Percentiles rank a stretch among this genome's conserved stretches.
Conservation (phyloP, 1,140 invertebrate species). For the Brachionus manjavacas region DNA sequence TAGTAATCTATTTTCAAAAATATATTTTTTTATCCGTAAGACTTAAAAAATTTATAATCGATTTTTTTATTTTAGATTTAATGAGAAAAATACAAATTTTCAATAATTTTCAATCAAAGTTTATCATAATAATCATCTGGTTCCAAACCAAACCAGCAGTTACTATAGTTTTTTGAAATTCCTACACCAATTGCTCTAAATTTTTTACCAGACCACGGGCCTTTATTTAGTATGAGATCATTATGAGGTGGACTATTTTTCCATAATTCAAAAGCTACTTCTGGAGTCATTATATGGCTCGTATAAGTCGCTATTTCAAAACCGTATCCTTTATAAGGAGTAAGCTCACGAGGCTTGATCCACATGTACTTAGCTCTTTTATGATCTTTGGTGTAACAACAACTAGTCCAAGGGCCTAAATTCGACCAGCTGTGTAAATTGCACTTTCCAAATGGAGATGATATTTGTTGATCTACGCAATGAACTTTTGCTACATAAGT, state of each 20-base stretch:
- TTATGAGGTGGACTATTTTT: slow-evolving; percentile 13
- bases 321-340: slow-evolving; percentile 17
- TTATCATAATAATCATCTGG: background rate
- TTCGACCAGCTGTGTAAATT: slow-evolving; percentile 26
- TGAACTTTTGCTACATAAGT: slow-evolving; percentile 3
- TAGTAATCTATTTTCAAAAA: too few species aligned
- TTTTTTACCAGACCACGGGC: background rate
- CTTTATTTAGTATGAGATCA: slow-evolving; percentile 25
- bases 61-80: background rate
- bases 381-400: slow-evolving; percentile 31
- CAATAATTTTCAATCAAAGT: too few species aligned
- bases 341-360: slow-evolving; percentile 10
- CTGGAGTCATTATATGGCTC: slow-evolving; percentile 15
- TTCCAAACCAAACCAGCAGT: slow-evolving; percentile 26
- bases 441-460: slow-evolving; percentile 1
- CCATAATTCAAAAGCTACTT: slow-evolving; percentile 17
- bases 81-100: too few species aligned
- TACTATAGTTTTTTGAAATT: slow-evolving; percentile 7
- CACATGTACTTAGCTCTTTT: slow-evolving; percentile 33
- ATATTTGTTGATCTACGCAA: slow-evolving; percentile 13
- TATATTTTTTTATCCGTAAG: too few species aligned
- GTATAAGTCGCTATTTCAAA: slow-evolving; percentile 35
- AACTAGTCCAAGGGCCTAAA: background rate
- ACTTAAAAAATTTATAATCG: too few species aligned
- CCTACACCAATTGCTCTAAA: slow-evolving; percentile 23